Evolutionary conservation across 2,888 invertebrate species (phyloP), one percentile per base, ranked within the genome.

Genomic region (Geophilus truncorum): DNA sequence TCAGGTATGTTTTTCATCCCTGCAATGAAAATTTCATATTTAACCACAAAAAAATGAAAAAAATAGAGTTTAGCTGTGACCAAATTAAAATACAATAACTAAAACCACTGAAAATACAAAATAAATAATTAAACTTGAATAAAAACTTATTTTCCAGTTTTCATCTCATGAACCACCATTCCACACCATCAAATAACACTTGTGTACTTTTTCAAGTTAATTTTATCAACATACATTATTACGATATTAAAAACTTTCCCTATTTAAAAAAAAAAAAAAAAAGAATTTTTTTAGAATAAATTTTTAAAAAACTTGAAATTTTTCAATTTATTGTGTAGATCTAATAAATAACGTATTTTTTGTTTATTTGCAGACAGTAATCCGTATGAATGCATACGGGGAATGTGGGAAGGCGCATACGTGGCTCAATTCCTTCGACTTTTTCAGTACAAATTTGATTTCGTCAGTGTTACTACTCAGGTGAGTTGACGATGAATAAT

Each of bases 331-430:
- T n/a, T n/a, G n/a, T n/a, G 30, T n/a, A 30, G n/a, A 76, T 15
- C 25, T 18, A 25, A 76, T 28, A 76, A 76, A 32, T 32, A 30
- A n/a, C 4, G 15, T 15, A 5, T n/a, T 30, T 32, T 76, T 30
- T 25, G 40, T 82, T 80, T 83, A 25, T 77, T 82, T 83, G 25
- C 81, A 84, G 84, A 84, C 82, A 83, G 83, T 81, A 83, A 84
- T 82, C 84, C 84, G 82, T 83, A 83, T 83, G 84, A 84, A 78
- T 77, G 81, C 83, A 83, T 84, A 84, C 84, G 84, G 84, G 83
- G 84, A 81, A 83, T 84, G 84, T 84, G 84, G 84, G 84, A 84
- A 84, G 81, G 84, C 81, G 83, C 84, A 81, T 84, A 83, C 81
- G 84, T 84, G 81, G 82, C 84, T 82, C 83, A 84, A 81, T 84